A percentile compares a stretch with the other conserved stretches of the same genome.
Evolutionary conservation across 2,888 invertebrate genomes (phyloP).

Genomic region (Thalpophila matura): DNA sequence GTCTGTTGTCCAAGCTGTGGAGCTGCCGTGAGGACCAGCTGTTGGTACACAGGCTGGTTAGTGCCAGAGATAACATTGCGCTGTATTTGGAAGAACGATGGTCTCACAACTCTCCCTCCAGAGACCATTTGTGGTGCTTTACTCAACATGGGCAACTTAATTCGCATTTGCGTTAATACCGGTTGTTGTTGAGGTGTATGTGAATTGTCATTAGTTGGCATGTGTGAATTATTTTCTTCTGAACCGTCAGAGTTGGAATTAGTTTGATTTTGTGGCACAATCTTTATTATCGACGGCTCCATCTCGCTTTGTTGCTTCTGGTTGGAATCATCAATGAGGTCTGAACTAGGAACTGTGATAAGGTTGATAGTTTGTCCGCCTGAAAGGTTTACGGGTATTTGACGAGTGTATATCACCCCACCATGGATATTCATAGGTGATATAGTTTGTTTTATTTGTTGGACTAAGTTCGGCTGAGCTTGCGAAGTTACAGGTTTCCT

Average conservation of each 20-base stretch:
- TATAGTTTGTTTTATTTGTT: conserved; percentile 88
- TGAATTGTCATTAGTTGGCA: conserved; percentile 73
- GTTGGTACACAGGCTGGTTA: conserved; percentile 89
- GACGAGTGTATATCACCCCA: conserved; percentile 93
- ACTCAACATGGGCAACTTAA: conserved; percentile 88
- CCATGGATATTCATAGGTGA: conserved; percentile 92
- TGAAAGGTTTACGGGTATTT: conserved; percentile 92
- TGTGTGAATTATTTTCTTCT: conserved; percentile 74
- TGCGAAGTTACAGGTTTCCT: conserved; percentile 80
- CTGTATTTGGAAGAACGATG: conserved; percentile 91
- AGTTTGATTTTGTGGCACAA: conserved; percentile 82
- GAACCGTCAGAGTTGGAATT: conserved; percentile 64
- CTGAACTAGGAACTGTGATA: conserved; percentile 88
- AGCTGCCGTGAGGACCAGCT: conserved; percentile 86
- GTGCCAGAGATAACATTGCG: conserved; percentile 91
- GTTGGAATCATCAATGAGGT: conserved; percentile 81
- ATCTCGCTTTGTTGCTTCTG: conserved; percentile 84
- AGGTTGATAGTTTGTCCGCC: conserved; percentile 91
- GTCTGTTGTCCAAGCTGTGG: conserved; percentile 86
- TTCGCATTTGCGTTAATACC: conserved; percentile 89
- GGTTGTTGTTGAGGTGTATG: conserved; percentile 79
- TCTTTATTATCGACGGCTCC: conserved; percentile 86
- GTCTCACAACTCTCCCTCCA: conserved; percentile 90
- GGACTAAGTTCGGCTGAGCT: conserved; percentile 80
- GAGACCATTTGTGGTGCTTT: conserved; percentile 90